These are phyloP conservation scores for Ischnus inquisitorius DNA, from an alignment of 2,888 invertebrate species.

Conservation along the genomic window DNA sequence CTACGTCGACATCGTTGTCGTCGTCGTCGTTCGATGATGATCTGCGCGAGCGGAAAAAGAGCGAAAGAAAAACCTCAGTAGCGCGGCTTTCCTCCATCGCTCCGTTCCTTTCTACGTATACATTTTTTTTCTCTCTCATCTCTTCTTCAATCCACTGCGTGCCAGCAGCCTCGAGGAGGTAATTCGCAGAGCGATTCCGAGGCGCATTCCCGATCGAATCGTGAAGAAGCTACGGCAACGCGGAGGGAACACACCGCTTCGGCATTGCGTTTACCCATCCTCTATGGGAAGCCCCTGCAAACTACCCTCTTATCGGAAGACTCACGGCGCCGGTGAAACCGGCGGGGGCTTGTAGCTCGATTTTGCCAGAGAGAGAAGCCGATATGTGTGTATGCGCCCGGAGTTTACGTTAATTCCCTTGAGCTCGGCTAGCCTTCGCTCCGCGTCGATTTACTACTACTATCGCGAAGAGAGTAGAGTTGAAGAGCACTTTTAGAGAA, in stretches of 20 bases:
- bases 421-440: not conserved
- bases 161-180: slow-evolving; percentile 76
- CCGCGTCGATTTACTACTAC: not conserved
- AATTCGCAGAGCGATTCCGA: slow-evolving; percentile 78
- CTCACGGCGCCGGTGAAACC: slow-evolving; percentile 55
- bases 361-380: slow-evolving; percentile 6
- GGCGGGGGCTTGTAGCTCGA: slow-evolving; percentile 10
- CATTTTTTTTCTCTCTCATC: slow-evolving; percentile 30
- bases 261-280: slow-evolving; percentile 45
- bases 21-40: slow-evolving; percentile 67
- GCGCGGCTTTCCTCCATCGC: slow-evolving; percentile 67
- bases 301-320: slow-evolving; percentile 62
- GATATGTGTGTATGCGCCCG: slow-evolving; percentile 19
- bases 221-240: slow-evolving; percentile 24
- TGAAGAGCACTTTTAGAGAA: not conserved
- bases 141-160: slow-evolving; percentile 50
- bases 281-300: slow-evolving; percentile 42
- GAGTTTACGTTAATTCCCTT: slow-evolving; percentile 64
- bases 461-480: not conserved
- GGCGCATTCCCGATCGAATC: slow-evolving; percentile 61
- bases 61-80: slow-evolving; percentile 63
- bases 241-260: not conserved
- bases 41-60: slow-evolving; percentile 65
- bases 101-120: slow-evolving; percentile 59
- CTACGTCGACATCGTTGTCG: slow-evolving; percentile 68